Conservation (phyloP, 2,888 invertebrate species). For the Hanleya hanleyi region DNA sequence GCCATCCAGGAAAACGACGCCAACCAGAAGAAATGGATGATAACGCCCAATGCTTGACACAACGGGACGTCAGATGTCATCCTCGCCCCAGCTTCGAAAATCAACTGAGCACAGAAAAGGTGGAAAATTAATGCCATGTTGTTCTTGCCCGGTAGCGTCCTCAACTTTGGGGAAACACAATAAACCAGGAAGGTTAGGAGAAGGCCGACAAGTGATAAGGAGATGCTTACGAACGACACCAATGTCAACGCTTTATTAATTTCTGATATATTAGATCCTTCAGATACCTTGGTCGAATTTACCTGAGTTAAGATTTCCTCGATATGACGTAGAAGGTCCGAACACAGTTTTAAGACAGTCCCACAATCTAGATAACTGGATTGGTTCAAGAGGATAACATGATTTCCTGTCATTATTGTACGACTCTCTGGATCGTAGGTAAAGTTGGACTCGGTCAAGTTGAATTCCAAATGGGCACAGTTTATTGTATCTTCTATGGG, state of each 20-base stretch:
- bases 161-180: conserved; percentile 22
- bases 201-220: conserved; percentile 35
- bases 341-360: background rate
- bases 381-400: background rate
- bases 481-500: too few relatives aligned
- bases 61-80: conserved; percentile 5
- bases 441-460: too few relatives aligned
- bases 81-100: conserved; percentile 31
- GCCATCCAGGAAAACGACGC: conserved; percentile 40
- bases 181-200: conserved; percentile 40
- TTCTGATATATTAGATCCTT: too few relatives aligned
- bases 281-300: background rate
- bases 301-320: too few relatives aligned
- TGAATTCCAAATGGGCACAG: too few relatives aligned
- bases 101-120: conserved; percentile 35
- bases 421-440: background rate
- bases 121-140: conserved; percentile 36
- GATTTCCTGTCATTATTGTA: background rate
- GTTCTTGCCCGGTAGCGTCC: conserved; percentile 40
- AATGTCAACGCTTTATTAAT: background rate
- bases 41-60: conserved; percentile 38
- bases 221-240: conserved; percentile 24
- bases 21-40: conserved; percentile 46
- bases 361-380: background rate
- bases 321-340: background rate